Base-by-base conservation (phyloP, 2,888 invertebrate genomes). In the Chamaedrilus cognettii region DNA sequence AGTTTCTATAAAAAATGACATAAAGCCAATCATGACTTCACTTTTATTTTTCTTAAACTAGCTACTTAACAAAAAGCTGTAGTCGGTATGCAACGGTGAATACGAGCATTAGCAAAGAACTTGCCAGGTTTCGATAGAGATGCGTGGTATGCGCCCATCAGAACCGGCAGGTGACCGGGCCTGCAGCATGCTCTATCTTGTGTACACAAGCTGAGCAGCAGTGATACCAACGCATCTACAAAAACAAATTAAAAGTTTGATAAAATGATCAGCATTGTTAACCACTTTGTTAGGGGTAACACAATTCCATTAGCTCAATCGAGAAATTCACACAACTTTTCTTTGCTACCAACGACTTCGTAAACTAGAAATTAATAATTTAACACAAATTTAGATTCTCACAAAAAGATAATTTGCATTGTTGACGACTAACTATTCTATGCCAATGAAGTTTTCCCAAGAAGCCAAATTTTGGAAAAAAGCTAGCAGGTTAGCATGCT, bases 61-160 rank as follows among this genome's bases (percentile, higher is more conserved):
- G n/a, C n/a, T n/a, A n/a, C n/a, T n/a, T n/a, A n/a, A n/a, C n/a
- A n/a, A n/a, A n/a, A n/a, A n/a, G n/a, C n/a, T n/a, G n/a, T n/a
- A n/a, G n/a, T n/a, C n/a, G n/a, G n/a, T n/a, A n/a, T n/a, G n/a
- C n/a, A 15, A 7, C 23, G 23, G 55, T n/a, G 7, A 55, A 15
- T 15, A 26, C 23, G 19, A 4, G 23, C 30, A 30, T 3, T 11
- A 19, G 2, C 50, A 58, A 3, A 60, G 23, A 15, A 33, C 68
- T 51, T 66, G 79, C 80, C 80, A 72, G 88, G 87, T 11, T 86
- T 84, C 57, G 86, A 87, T 52, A 91, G 86, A 0, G 90, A 90
- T 0, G 90, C 94, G 72, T 88, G 88, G 78, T 94, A 95, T 0
- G 92, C 88, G 11, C 92, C 90, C 67, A 94, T 85, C 73, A 90